Evolutionary conservation across 2,797 vertebrate species (phyloP).

Genomic region (Glossophaga mutica): DNA sequence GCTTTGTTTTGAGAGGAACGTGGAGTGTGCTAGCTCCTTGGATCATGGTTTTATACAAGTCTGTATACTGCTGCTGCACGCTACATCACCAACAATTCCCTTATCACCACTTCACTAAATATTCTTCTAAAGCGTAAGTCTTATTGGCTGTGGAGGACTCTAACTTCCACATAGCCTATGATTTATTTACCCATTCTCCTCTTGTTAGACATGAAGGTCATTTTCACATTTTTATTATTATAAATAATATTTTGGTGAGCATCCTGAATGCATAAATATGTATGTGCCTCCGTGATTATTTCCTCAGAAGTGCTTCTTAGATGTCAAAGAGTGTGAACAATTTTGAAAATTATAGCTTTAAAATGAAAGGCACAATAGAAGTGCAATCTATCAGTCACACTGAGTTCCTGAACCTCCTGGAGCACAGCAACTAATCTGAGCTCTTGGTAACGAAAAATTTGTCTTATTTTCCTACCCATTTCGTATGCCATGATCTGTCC

Average conservation of each 20-base stretch:
- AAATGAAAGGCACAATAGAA: not conserved
- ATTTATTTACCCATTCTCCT: not conserved
- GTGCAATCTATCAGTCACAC: not conserved
- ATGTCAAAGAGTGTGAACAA: not conserved
- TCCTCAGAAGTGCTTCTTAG: not conserved
- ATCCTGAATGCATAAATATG: not conserved
- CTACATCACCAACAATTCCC: not conserved
- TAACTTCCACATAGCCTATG: not conserved
- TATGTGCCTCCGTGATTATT: not conserved
- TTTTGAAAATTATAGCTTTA: not conserved
- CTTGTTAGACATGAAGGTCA: not conserved
- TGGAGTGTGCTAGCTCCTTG: not conserved
- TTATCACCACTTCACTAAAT: not conserved
- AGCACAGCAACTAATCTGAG: not conserved
- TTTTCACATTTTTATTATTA: constrained; percentile 11
- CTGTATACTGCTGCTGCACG: not conserved
- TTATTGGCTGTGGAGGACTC: not conserved
- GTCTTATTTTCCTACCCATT: not conserved
- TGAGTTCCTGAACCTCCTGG: not conserved
- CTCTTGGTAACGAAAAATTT: not conserved
- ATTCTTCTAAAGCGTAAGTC: not conserved
- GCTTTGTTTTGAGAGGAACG: not conserved
- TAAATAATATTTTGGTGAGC: not conserved
- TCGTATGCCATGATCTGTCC: not conserved
- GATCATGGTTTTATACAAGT: not conserved